phyloP scores from a whole-genome alignment of 2,888 invertebrate genomes.

The Steinernema scapterisci region DNA sequence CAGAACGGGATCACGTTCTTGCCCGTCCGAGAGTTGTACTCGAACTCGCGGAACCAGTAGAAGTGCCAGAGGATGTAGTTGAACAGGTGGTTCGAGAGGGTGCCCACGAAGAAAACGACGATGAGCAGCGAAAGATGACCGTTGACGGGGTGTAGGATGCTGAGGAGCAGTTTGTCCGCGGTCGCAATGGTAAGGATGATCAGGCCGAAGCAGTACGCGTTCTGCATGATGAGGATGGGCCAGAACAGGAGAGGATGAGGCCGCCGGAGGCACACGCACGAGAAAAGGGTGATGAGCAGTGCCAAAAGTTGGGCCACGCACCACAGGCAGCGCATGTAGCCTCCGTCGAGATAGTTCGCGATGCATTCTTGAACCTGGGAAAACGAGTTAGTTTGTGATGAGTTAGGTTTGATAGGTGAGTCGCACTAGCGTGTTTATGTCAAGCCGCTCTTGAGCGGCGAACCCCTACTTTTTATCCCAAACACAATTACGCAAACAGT shows the following conservation, averaged over 20 bases:
- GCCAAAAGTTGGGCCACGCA: constrained; percentile 54
- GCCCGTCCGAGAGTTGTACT: constrained; percentile 52
- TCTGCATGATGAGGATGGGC: constrained; percentile 59
- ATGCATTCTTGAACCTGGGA: constrained; percentile 61
- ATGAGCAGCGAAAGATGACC: constrained; percentile 56
- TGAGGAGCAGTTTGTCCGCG: constrained; percentile 42
- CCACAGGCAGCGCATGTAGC: constrained; percentile 60
- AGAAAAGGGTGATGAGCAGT: constrained; percentile 42
- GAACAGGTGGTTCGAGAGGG: constrained; percentile 55
- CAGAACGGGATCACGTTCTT: constrained; percentile 57
- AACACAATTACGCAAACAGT: too few relatives aligned
- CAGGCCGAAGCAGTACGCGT: constrained; percentile 61
- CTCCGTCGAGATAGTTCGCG: constrained; percentile 63
- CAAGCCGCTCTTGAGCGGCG: too few relatives aligned
- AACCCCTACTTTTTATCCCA: too few relatives aligned
- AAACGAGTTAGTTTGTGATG: too few relatives aligned
- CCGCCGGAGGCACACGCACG: constrained; percentile 39
- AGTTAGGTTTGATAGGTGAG: too few relatives aligned
- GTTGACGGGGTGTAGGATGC: constrained; percentile 49
- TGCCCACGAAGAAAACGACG: constrained; percentile 47
- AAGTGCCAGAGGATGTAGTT: constrained; percentile 60
- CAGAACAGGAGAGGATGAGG: constrained; percentile 56
- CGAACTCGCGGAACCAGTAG: constrained; percentile 57
- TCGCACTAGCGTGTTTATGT: not conserved
- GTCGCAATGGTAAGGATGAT: constrained; percentile 62